Evolutionary conservation across 2,888 invertebrate genomes (phyloP).

Genomic region (Mechanitis messenoides): DNA sequence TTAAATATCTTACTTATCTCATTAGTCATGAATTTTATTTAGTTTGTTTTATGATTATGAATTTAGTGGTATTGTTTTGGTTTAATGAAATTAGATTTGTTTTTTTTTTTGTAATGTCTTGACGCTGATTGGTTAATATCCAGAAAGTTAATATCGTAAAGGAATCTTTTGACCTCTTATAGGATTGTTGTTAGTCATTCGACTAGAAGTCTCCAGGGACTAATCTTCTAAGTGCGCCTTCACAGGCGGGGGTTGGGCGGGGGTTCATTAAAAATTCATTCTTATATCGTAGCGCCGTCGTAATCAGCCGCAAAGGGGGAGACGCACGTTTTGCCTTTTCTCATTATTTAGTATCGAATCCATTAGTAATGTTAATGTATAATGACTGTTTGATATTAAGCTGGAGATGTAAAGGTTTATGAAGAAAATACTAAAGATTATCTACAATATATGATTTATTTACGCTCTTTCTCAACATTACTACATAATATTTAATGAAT

Average conservation of each 20-base stretch:
- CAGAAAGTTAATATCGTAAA: conserved; percentile 29
- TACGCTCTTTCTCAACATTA: too few species aligned
- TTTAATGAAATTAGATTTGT: too few species aligned
- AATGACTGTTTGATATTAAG: conserved; percentile 7
- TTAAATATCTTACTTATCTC: neutral
- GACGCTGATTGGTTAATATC: conserved; percentile 5
- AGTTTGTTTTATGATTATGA: neutral
- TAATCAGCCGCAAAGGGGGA: conserved; percentile 67
- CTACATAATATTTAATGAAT: too few species aligned
- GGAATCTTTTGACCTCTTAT: conserved; percentile 33
- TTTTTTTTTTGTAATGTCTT: too few species aligned
- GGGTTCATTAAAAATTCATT: conserved; percentile 75
- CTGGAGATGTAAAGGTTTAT: too few species aligned
- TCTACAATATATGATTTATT: neutral
- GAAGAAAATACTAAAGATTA: too few species aligned
- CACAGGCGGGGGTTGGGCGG: conserved; percentile 40
- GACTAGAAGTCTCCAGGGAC: conserved; percentile 63
- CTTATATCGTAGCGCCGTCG: conserved; percentile 65
- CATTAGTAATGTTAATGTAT: conserved; percentile 26
- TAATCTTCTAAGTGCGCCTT: conserved; percentile 75
- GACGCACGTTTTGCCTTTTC: conserved; percentile 47
- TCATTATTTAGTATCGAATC: conserved; percentile 50
- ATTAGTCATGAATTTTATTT: conserved; percentile 9
- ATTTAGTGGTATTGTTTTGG: neutral
- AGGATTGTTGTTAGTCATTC: conserved; percentile 54